Base-by-base conservation (phyloP, 1,140 invertebrate genomes). In the Drosophila jambulina region DNA sequence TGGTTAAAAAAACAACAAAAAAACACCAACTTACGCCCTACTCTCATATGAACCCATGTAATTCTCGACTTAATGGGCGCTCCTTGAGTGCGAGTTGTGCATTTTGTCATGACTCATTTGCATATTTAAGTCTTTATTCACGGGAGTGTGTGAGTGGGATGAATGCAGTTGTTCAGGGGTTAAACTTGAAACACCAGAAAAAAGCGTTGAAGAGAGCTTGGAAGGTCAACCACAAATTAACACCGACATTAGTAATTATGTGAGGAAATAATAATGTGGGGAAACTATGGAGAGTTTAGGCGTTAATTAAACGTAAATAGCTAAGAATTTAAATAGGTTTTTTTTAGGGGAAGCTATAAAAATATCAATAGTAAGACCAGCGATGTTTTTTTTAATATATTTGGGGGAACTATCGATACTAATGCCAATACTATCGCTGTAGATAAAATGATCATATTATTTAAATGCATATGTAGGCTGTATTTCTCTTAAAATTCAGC, bases 21-120 rank as follows among this genome's bases (percentile, higher is more conserved):
- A 45, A 36, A 46, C 15, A 38, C 61, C 59, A 62, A 45, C 63
- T 36, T 63, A 67, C 42, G 19, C 32, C 29, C 23, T 25, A 38
- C 19, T 59, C 38, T 6, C 17, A 32, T 19, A 32, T 51, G 25
- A 32, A 32, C n/a, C 27, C 49, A 38, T 64, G 60, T 38, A 65
- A 68, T 29, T 38, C 60, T 15, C 13, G 25, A n/a, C 29, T 51
- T 69, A 69, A 65, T 65, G 65, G 60, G 17, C 21, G 65, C 67
- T 68, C 51, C 76, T 82, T 74, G 62, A 82, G 76, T 82, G 79
- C 32, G 78, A 67, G 79, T 49, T 38, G 61, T 67, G 46, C 58
- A 67, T 59, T 46, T 42, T 57, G 68, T 67, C 57, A 78, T 82
- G 80, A 82, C 57, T 82, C 80, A 78, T 77, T 81, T 77, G 68